These are phyloP conservation scores for Neoarius graeffei DNA, from an alignment of 2,113 vertebrate species.

Conservation along the genomic window DNA sequence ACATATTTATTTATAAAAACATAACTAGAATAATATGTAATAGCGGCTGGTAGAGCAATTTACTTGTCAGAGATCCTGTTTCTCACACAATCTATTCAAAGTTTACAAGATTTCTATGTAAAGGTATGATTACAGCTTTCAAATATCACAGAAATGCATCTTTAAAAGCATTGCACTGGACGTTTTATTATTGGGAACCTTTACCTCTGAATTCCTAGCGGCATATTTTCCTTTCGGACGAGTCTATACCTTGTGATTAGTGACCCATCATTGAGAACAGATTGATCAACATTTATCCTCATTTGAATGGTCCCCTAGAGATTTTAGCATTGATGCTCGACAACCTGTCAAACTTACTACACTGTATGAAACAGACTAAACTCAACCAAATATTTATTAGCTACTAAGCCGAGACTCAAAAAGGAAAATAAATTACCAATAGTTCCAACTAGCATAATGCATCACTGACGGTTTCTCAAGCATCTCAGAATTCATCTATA, in stretches of 20 bases:
- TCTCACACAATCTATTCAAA: neutral
- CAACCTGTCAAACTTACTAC: conserved; percentile 23
- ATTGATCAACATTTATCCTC: conserved; percentile 27
- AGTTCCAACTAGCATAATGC: neutral
- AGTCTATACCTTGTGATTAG: neutral
- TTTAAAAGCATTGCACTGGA: neutral
- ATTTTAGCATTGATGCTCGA: conserved; percentile 41
- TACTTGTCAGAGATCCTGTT: neutral
- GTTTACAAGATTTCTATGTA: neutral
- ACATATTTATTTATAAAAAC: neutral
- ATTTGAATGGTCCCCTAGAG: conserved; percentile 48
- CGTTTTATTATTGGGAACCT: neutral
- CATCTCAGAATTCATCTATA: conserved; percentile 43
- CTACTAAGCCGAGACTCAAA: neutral
- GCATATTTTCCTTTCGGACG: neutral
- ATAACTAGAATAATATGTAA: neutral
- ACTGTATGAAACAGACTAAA: neutral
- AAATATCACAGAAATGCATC: conserved; percentile 16
- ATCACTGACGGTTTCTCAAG: conserved; percentile 27
- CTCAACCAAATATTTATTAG: conserved; percentile 29
- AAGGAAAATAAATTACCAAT: neutral
- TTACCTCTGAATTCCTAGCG: neutral
- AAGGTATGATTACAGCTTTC: neutral
- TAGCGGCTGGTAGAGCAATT: neutral
- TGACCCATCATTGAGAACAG: conserved; percentile 32